Conservation (phyloP, 2,113 vertebrate genomes). For the Salvelinus alpinus region DNA sequence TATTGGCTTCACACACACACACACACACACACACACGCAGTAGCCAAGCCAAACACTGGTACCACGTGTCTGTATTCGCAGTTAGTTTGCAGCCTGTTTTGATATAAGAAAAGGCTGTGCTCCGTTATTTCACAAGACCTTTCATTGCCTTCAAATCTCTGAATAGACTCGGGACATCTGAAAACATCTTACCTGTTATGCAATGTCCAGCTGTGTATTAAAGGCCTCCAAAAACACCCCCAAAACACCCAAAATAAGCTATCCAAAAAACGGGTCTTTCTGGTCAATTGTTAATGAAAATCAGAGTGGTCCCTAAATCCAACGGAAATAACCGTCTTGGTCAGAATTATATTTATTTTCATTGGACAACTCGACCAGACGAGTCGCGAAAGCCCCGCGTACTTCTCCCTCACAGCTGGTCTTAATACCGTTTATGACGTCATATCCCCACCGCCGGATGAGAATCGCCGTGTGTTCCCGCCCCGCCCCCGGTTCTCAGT, state of each 20-base stretch:
- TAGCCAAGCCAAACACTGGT: no score
- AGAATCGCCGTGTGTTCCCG: constrained; percentile 45
- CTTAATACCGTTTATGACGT: constrained; percentile 74
- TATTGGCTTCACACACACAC: not conserved
- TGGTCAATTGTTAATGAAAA: not conserved
- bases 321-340: not conserved
- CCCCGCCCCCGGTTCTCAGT: constrained; percentile 53
- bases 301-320: not conserved
- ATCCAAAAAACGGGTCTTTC: not conserved
- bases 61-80: no score
- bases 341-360: not conserved
- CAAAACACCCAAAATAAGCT: not conserved
- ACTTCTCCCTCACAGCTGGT: constrained; percentile 79
- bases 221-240: not conserved
- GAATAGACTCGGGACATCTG: no score
- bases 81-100: no score
- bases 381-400: constrained; percentile 25
- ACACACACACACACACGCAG: not conserved
- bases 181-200: not conserved
- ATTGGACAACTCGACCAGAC: constrained; percentile 39
- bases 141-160: no score
- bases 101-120: no score
- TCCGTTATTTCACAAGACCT: no score
- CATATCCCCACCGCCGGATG: constrained; percentile 61
- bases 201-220: constrained; percentile 3